Evolutionary conservation across 2,113 vertebrate species (phyloP).

Genomic region (Chitala chitala): DNA sequence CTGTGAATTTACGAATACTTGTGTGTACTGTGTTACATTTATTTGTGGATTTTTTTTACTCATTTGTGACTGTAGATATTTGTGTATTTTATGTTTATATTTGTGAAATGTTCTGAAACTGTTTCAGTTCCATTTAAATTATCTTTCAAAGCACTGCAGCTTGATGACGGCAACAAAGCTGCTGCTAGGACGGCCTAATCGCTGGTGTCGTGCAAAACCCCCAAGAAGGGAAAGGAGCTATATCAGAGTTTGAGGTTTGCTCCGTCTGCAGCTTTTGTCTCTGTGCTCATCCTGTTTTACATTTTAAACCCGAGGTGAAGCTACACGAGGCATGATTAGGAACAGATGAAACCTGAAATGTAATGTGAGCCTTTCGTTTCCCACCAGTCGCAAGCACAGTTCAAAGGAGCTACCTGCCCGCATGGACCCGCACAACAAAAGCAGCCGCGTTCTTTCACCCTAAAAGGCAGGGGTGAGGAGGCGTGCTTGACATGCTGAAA

Average conservation of each 20-base stretch:
- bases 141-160: no score
- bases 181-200: not conserved
- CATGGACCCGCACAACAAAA: not conserved
- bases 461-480: conserved; percentile 22
- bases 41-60: not conserved
- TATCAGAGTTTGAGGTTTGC: not conserved
- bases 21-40: not conserved
- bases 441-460: conserved; percentile 11
- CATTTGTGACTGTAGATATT: no score
- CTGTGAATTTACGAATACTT: no score
- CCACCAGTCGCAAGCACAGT: not conserved
- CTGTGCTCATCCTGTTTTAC: not conserved
- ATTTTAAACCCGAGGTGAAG: not conserved
- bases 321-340: not conserved
- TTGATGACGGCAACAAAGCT: no score
- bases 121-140: no score
- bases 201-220: not conserved
- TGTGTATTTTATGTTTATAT: no score
- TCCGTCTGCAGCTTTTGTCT: not conserved
- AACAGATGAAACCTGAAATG: not conserved
- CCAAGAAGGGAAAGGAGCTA: not conserved
- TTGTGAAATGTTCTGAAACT: no score
- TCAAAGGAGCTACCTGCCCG: not conserved
- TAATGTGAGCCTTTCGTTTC: not conserved
- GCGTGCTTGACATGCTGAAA: not conserved